phyloP scores from a whole-genome alignment of 2,113 vertebrate species.

The Pelusios castaneus region DNA sequence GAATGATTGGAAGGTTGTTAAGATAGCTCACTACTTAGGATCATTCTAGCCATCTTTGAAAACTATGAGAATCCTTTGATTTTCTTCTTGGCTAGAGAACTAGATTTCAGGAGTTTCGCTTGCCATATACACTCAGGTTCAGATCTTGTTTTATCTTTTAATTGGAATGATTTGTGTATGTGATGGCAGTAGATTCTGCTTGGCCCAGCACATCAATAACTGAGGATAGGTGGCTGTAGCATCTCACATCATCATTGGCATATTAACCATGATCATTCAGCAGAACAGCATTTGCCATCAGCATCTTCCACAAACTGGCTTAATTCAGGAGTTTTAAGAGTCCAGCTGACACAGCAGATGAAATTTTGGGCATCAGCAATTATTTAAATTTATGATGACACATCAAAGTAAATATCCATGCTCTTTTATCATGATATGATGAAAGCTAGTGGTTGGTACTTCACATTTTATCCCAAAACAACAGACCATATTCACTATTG shows the following conservation, averaged over 20 bases:
- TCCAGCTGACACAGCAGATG: not conserved
- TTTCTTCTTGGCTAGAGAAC: not conserved
- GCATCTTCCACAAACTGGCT: not conserved
- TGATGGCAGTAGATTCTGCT: not conserved
- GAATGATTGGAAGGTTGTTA: not conserved
- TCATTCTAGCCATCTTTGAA: not conserved
- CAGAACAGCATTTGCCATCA: not conserved
- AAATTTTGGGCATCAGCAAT: not conserved
- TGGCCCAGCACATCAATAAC: not conserved
- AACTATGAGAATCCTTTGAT: not conserved
- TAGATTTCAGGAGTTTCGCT: not conserved
- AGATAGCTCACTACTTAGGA: not conserved
- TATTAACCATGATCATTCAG: rapidly evolving
- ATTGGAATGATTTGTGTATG: not conserved
- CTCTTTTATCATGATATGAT: not conserved
- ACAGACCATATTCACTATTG: not conserved
- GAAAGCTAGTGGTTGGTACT: not conserved
- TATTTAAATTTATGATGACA: not conserved
- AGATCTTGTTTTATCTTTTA: not conserved
- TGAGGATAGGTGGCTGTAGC: not conserved
- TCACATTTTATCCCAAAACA: not conserved
- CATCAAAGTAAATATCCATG: not conserved
- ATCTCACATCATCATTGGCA: not conserved
- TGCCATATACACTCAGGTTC: not conserved
- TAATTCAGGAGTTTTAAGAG: not conserved